Evolutionary conservation across 2,113 vertebrate species (phyloP).

Genomic region (Mormoops blainvillei): DNA sequence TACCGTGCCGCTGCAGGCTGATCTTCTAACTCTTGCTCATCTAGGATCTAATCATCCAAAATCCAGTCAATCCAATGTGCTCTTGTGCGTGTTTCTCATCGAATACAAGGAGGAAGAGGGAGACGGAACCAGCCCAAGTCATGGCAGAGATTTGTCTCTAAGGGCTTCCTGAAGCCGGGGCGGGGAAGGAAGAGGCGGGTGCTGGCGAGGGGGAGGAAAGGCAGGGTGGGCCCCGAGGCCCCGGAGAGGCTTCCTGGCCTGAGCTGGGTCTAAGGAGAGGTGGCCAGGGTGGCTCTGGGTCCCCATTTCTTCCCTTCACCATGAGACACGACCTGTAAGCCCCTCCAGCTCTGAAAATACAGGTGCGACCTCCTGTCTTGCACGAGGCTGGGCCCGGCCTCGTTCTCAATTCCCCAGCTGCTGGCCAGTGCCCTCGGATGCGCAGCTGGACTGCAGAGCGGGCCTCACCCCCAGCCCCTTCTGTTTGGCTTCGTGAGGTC

Average conservation of each 20-base stretch:
- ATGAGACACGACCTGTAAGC: neutral
- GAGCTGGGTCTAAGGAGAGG: neutral
- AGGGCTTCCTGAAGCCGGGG: neutral
- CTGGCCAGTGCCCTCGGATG: neutral
- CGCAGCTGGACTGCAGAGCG: neutral
- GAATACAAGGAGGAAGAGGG: no score
- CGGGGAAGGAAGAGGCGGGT: neutral
- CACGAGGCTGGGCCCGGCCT: neutral
- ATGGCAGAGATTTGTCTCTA: neutral
- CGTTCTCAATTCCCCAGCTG: neutral
- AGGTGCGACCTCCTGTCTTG: neutral
- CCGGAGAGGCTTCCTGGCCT: neutral
- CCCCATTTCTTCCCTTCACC: neutral
- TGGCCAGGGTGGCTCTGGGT: neutral
- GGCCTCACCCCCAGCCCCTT: neutral
- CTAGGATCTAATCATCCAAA: neutral
- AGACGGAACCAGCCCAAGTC: neutral
- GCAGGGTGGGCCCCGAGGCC: neutral
- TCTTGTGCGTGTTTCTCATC: neutral
- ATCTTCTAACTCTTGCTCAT: neutral
- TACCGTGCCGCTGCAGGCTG: fast-evolving
- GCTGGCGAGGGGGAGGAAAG: neutral
- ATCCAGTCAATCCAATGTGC: no score
- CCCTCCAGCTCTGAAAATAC: neutral
- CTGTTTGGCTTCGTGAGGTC: neutral